Evolutionary conservation across 2,888 invertebrate species (phyloP).

Genomic region (Pseudoips prasinana): DNA sequence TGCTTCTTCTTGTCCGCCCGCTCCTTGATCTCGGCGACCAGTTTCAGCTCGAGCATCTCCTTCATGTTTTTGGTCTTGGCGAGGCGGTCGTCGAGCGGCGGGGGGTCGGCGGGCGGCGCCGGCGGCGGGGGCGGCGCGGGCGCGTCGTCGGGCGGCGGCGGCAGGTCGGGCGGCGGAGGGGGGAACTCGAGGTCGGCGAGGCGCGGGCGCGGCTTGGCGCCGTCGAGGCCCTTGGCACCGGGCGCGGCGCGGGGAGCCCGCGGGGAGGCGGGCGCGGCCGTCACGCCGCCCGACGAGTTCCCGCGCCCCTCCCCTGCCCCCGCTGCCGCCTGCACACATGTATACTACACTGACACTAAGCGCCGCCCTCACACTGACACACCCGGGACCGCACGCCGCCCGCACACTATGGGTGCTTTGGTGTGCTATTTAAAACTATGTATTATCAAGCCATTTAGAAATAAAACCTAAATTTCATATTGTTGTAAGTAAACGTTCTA

Average conservation of each 20-base stretch:
- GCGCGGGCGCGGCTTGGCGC: slow-evolving; percentile 87
- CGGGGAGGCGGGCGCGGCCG: slow-evolving; percentile 74
- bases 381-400: background rate
- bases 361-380: background rate
- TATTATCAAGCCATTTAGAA: no score
- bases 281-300: slow-evolving; percentile 92
- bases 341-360: slow-evolving; percentile 6
- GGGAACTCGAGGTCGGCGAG: slow-evolving; percentile 93
- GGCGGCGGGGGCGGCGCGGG: slow-evolving; percentile 64
- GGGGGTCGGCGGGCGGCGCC: no score
- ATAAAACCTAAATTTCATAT: no score
- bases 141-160: slow-evolving; percentile 88
- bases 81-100: slow-evolving; percentile 66
- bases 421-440: no score
- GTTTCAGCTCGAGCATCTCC: slow-evolving; percentile 90
- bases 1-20: slow-evolving; percentile 85
- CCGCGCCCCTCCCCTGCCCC: slow-evolving; percentile 54
- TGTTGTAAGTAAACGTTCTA: no score
- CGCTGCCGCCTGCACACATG: slow-evolving; percentile 22
- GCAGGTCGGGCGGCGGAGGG: slow-evolving; percentile 90
- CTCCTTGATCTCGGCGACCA: slow-evolving; percentile 93
- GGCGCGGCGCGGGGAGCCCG: slow-evolving; percentile 59
- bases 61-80: slow-evolving; percentile 83
- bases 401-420: no score
- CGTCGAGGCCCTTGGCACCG: slow-evolving; percentile 82